These are phyloP conservation scores for Larimichthys crocea DNA, from an alignment of 2,113 vertebrate genomes.

Conservation along the genomic window DNA sequence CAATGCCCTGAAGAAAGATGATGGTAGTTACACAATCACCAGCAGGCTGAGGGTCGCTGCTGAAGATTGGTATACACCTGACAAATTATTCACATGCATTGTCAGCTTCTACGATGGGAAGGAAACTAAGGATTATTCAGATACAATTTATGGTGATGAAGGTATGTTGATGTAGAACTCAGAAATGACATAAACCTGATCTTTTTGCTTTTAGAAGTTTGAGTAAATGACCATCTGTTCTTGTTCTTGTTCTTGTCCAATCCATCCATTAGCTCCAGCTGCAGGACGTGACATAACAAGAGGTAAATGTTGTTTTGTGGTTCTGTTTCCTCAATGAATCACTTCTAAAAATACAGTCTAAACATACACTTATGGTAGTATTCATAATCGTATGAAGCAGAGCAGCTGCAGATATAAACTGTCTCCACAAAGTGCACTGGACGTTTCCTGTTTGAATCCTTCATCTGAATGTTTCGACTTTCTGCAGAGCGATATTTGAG, in stretches of 20 bases:
- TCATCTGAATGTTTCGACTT: not conserved
- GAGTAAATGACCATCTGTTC: not conserved
- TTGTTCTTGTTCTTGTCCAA: not conserved
- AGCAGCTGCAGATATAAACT: not conserved
- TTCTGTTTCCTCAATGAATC: too few species aligned
- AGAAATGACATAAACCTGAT: not conserved
- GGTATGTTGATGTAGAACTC: slow-evolving; percentile 4
- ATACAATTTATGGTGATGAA: fast-evolving
- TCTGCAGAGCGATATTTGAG: slow-evolving; percentile 56
- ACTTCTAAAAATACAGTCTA: not conserved
- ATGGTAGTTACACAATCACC: slow-evolving; percentile 81
- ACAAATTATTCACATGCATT: slow-evolving; percentile 79
- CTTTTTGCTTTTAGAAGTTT: not conserved
- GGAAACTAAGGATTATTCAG: fast-evolving
- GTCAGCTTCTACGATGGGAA: slow-evolving; percentile 73
- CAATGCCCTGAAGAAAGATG: fast-evolving
- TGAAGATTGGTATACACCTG: slow-evolving; percentile 72
- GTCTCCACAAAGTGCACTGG: not conserved
- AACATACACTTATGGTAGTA: not conserved
- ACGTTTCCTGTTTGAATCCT: not conserved
- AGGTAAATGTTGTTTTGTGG: slow-evolving; percentile 50
- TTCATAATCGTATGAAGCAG: not conserved
- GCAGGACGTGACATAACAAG: fast-evolving
- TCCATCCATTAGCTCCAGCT: not conserved
- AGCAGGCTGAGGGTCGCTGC: slow-evolving; percentile 86